Conservation (phyloP, 2,113 vertebrate species). For the Pterophyllum scalare region DNA sequence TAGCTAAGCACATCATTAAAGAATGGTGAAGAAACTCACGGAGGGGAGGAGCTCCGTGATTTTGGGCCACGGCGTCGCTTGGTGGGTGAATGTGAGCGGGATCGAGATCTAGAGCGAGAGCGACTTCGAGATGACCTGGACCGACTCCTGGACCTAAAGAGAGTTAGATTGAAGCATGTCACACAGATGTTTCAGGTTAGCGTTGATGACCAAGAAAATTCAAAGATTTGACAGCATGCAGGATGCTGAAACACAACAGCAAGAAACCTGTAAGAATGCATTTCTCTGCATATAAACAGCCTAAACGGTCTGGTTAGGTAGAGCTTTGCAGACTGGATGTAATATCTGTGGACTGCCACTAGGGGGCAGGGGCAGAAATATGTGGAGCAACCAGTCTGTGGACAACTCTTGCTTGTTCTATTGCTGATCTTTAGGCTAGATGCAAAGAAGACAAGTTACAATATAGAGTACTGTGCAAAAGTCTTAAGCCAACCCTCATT, state of each 20-base stretch:
- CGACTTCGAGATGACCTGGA: conserved; percentile 91
- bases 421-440: no score
- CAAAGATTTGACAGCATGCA: background rate
- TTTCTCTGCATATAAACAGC: no score
- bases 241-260: background rate
- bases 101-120: conserved; percentile 87
- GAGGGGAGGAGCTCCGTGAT: conserved; percentile 90
- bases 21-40: conserved; percentile 81
- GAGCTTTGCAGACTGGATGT: no score
- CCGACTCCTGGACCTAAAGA: conserved; percentile 86
- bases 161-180: background rate
- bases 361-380: no score
- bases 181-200: background rate
- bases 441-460: no score
- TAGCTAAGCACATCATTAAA: background rate
- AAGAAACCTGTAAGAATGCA: no score
- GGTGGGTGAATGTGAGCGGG: conserved; percentile 87
- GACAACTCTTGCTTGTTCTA: no score
- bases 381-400: no score
- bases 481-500: no score
- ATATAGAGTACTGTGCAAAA: no score
- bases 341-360: no score
- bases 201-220: background rate
- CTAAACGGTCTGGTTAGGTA: no score
- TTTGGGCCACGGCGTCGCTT: conserved; percentile 82